Evolutionary conservation across 2,797 vertebrate genomes (phyloP).

Genomic region (Chaetodon trifasciatus): DNA sequence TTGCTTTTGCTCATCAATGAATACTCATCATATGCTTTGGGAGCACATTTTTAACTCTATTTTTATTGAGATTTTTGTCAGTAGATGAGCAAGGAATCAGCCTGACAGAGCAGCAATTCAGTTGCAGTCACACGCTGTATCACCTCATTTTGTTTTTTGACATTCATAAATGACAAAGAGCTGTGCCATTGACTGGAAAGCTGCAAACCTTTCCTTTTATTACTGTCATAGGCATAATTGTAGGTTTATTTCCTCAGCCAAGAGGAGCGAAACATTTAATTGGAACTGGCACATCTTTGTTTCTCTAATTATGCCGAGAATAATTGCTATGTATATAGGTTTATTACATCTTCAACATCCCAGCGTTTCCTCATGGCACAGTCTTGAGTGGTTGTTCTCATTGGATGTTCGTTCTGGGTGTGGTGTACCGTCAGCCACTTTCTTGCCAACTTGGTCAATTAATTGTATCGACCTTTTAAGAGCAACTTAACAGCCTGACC

Average conservation of each 20-base stretch:
- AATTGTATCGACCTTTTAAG: conserved; percentile 28
- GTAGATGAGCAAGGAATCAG: neutral
- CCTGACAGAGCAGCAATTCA: neutral
- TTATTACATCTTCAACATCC: conserved; percentile 27
- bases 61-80: neutral
- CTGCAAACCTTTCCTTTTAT: conserved; percentile 2
- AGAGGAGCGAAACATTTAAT: conserved; percentile 26
- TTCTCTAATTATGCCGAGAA: neutral
- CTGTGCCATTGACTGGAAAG: conserved; percentile 22
- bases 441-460: conserved; percentile 33
- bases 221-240: neutral
- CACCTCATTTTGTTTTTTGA: neutral
- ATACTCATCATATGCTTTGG: neutral
- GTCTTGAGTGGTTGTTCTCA: conserved; percentile 1
- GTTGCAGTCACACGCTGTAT: neutral
- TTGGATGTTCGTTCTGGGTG: neutral
- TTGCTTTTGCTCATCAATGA: neutral
- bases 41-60: neutral
- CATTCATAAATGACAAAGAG: conserved; percentile 17
- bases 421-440: conserved; percentile 11
- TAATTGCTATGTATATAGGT: conserved; percentile 16
- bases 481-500: conserved; percentile 9
- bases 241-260: conserved; percentile 14
- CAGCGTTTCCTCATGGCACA: neutral
- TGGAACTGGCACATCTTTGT: conserved; percentile 23